Base-by-base conservation (phyloP, 2,797 vertebrate genomes). In the Clarias platycephalus region DNA sequence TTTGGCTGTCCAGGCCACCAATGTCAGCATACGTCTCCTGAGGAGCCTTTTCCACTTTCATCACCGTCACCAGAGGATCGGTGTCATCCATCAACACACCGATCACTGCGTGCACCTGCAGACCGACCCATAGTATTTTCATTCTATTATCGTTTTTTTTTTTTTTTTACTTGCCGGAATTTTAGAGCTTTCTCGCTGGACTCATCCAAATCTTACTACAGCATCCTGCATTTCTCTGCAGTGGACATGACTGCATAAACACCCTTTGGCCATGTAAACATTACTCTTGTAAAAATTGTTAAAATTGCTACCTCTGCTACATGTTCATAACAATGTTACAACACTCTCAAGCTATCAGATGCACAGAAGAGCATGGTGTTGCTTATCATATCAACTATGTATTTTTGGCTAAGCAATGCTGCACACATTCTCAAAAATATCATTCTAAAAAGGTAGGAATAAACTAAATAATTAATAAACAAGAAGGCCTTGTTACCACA, bases 11-110 rank as follows among this genome's bases (percentile, higher is more conserved):
- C 88, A 99, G 91, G 31, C 98, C 98, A 37, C 98, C 98, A 0
- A 99, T 99, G 87, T 99, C 98, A 20, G 98, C 98, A 0, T 99
- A 99, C 0, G 98, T 99, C 92, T 99, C 98, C 88, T 99, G 98
- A 63, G 98, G 98, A 40, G 98, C 98, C 86, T 99, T 99, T 89
- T 99, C 98, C 83, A 99, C 97, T 89, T 99, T 99, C 98, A 99
- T 99, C 86, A 99, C 98, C 0, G 97, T 99, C 87, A 99, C 98
- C 87, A 99, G 89, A 5, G 98, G 98, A 89, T 99, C 98, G 0
- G 98, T 99, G 91, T 99, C 98, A 68, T 99, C 98, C 96, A 99
- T 99, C 86, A 99, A 93, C 78, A 99, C 98, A 83, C 98, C 98
- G 15, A 99, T 99, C 86, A 99, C 97, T 3, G 98, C 98, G 80